Percentiles rank a stretch among this genome's conserved stretches.
Evolutionary conservation across 2,888 invertebrate genomes (phyloP).

Genomic region (Eristalis arbustorum): DNA sequence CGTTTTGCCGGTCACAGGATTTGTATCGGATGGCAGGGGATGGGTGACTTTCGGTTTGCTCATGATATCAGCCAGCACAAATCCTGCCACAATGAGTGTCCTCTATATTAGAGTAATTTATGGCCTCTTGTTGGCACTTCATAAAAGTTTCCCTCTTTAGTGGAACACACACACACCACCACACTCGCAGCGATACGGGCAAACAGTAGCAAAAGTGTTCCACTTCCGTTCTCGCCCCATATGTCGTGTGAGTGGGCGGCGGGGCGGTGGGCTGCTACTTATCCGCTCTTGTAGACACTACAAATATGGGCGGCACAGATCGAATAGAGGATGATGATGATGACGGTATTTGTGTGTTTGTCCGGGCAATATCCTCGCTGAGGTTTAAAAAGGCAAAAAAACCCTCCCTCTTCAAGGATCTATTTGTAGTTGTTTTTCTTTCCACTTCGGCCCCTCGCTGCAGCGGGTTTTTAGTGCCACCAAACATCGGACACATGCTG

Average conservation of each 20-base stretch:
- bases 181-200: conserved; percentile 6
- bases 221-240: conserved; percentile 45
- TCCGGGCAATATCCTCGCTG: conserved; percentile 32
- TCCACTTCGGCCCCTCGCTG: neutral
- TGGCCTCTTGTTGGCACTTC: conserved; percentile 70
- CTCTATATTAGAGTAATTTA: conserved; percentile 70
- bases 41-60: conserved; percentile 25
- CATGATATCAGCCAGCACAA: conserved; percentile 61
- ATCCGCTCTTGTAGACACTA: conserved; percentile 47
- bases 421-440: neutral
- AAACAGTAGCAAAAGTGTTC: conserved; percentile 54
- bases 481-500: neutral
- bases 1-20: conserved; percentile 41
- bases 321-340: conserved; percentile 21
- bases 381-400: conserved; percentile 36
- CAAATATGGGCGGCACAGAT: conserved; percentile 50
- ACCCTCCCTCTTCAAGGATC: conserved; percentile 1
- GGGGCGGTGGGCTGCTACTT: conserved; percentile 38
- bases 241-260: conserved; percentile 17
- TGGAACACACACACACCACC: conserved; percentile 30
- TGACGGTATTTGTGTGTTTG: conserved; percentile 29
- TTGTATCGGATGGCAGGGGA: conserved; percentile 24
- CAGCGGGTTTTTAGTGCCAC: conserved; percentile 20
- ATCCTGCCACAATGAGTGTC: conserved; percentile 64
- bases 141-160: conserved; percentile 69